Base-by-base conservation (phyloP, 2,113 vertebrate genomes). In the Oryzias javanicus region DNA sequence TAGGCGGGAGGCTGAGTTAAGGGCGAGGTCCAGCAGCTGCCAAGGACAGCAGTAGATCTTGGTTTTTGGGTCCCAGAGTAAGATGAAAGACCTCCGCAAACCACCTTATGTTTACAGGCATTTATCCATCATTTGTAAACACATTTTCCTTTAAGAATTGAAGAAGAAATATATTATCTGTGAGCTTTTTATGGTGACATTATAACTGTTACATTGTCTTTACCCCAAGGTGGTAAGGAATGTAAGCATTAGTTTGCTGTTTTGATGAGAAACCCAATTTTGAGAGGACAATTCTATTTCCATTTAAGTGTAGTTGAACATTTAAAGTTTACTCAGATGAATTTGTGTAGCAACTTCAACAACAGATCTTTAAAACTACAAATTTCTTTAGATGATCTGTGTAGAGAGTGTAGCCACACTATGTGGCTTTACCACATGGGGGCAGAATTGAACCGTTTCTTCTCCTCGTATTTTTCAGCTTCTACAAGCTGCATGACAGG, bases 401-500 rank as follows among this genome's bases (percentile, higher is more conserved):
- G 22, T 22, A 22, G 22, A 22, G 22, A 22, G 10, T 12, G 35
- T 8, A 35, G 10, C 35, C 8, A 13, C 35, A 4, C 56, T 41
- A 5, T 25, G 35, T 20, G 22, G 1, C 6, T 51, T 73, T 44
- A 70, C 85, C 91, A 84, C 72, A 62, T 85, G 89, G 68, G 29
- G 89, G 90, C 83, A 81, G 58, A 67, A 67, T 7, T 70, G 13
- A 45, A 5, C 22, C 16, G 18, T 5, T 19, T 49, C 69, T 1
- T 50, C n/a, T 73, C 62, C 84, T 18, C 80, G 17, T 84, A 17
- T 84, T 18, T 66, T 7, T 42, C 86, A 98, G 97, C 85, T 99
- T 98, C 91, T 99, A 92, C 88, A 99, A 99, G 87, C 94, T 99
- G 18, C 96, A 96, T 0, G 97, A 98, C 89, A 92, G 96, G 75